Base-by-base conservation (phyloP, 2,113 vertebrate genomes). In the Loxodonta africana region DNA sequence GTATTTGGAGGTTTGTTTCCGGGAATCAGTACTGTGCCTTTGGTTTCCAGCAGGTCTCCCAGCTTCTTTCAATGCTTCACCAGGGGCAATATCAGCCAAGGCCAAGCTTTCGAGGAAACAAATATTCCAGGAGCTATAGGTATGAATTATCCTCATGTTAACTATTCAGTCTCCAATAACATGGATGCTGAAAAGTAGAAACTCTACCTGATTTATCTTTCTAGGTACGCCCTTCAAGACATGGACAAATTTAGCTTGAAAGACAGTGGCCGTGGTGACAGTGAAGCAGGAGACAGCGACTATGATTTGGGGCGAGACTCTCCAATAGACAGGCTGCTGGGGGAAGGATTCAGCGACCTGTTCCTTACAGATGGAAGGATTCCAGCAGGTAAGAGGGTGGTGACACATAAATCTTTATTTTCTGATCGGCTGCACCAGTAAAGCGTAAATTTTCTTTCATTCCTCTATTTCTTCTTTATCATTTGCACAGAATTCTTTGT, bases 221-320 rank as follows among this genome's bases (percentile, higher is more conserved):
- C 77, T 98, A 99, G 99, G 97, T 99, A 99, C 95, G 99, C 99
- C 92, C 98, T 99, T 57, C 99, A 99, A 96, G 99, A 99, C 97
- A 99, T 99, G 99, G 99, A 99, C 86, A 99, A 99, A 98, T 99
- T 99, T 98, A 99, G 99, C 97, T 98, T 99, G 98, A 99, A 99
- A 98, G 99, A 99, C 99, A 99, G 99, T 88, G 99, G 99, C 9
- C 99, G 99, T 10, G 99, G 99, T 48, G 99, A 99, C 97, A 99
- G 99, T 25, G 99, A 99, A 98, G 99, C 99, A 1, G 99, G 99
- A 92, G 99, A 99, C 99, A 99, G 99, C 46, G 99, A 99, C 97
- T 99, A 99, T 95, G 99, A 99, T 97, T 98, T 99, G 96, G 99
- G 99, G 20, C 99, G 99, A 98, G 99, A 99, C 97, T 99, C 99